Conservation (phyloP, 2,888 invertebrate genomes). For the Epiblema foenella region DNA sequence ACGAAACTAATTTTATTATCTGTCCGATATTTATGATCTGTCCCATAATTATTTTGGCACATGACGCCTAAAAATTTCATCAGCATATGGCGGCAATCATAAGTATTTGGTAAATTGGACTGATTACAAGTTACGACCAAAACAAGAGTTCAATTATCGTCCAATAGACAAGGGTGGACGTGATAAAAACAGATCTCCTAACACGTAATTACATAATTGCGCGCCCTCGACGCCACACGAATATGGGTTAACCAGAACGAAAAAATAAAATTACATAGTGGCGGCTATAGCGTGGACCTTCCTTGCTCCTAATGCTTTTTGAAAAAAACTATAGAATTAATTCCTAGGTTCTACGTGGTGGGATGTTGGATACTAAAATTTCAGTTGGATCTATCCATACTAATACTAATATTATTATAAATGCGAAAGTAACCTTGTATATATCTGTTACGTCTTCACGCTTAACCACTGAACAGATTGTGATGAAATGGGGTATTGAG, state of each 20-base stretch:
- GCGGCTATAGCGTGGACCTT: slow-evolving; percentile 44
- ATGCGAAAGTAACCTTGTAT: too few relatives aligned
- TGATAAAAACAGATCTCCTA: slow-evolving; percentile 85
- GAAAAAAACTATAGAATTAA: too few relatives aligned
- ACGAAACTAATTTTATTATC: neutral
- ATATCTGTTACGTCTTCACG: too few relatives aligned
- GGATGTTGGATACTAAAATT: too few relatives aligned
- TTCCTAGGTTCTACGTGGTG: too few relatives aligned
- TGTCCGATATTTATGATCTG: neutral
- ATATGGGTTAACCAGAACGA: slow-evolving; percentile 74
- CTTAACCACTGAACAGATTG: too few relatives aligned
- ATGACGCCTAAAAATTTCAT: slow-evolving; percentile 17
- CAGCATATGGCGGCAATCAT: slow-evolving; percentile 56
- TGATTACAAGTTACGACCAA: slow-evolving; percentile 73
- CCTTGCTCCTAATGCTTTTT: neutral
- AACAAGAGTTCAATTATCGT: slow-evolving; percentile 82
- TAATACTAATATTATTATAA: too few relatives aligned
- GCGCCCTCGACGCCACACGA: slow-evolving; percentile 80
- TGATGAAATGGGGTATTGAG: too few relatives aligned
- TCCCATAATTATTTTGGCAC: slow-evolving; percentile 17
- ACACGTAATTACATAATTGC: slow-evolving; percentile 85
- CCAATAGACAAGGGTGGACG: slow-evolving; percentile 84
- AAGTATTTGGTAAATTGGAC: slow-evolving; percentile 55
- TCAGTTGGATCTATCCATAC: too few relatives aligned
- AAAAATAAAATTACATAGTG: slow-evolving; percentile 69